Base-by-base conservation (phyloP, 23 tunicate species). In the Clavelina lepadiformis region DNA sequence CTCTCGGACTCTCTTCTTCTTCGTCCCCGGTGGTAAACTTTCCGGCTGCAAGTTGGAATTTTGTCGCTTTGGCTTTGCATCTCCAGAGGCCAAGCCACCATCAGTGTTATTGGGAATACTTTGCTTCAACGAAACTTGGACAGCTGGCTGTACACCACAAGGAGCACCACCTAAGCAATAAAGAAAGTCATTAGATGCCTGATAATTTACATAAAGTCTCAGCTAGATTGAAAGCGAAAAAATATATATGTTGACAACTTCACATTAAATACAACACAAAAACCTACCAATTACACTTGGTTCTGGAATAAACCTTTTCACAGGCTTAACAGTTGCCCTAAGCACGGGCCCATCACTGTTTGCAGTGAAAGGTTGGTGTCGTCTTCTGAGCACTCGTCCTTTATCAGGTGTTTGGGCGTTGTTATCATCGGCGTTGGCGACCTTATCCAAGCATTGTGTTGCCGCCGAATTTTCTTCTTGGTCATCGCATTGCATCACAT, bases 251-350 rank as follows among this genome's bases (percentile, higher is more conserved):
- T n/a, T n/a, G n/a, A n/a, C n/a, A 11, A 41, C 11, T 41, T 41
- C 49, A 41, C 13, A 8, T 41, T 41, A 8, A 8, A 41, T 15
- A 8, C 35, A 1, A 61, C 24, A 61, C 15, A 27, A 19, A 33
- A 33, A 27, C 60, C 11, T 51, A 68, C 74, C 67, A 51, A 68
- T 67, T 38, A 61, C 23, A 30, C 35, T 76, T 19, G 67, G 50
- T 26, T 86, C 85, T 1, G 95, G 85, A 1, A 73, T 64, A 78
- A 86, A 86, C 28, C 95, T 70, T 71, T 86, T 77, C 1, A 86
- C 95, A 2, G 95, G 95, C 36, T 86, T 86, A 23, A 86, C 95
- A 31, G 95, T 86, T 8, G 86, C 77, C 19, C 95, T 38, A 24
- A 86, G 45, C 22, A 77, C 85, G 7, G 95, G 95, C 0, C 95